phyloP scores from a whole-genome alignment of 2,888 invertebrate genomes.

The Drosophila acutilabella region DNA sequence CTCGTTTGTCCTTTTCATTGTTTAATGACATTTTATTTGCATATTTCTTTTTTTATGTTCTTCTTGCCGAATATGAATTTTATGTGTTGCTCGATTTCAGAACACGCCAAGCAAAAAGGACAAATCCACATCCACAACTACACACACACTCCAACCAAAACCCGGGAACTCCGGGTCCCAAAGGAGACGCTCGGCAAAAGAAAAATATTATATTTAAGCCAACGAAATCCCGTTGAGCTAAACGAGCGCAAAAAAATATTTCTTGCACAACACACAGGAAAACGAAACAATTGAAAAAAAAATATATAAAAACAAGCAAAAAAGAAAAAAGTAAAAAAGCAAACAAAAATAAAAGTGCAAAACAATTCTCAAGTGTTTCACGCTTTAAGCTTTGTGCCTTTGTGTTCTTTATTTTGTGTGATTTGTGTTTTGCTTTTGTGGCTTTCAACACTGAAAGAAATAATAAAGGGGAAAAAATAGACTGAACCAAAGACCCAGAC shows the following conservation, averaged over 20 bases:
- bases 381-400: slow-evolving; percentile 73
- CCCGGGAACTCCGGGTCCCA: slow-evolving; percentile 19
- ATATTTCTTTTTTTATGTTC: slow-evolving; percentile 62
- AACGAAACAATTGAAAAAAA: slow-evolving; percentile 19
- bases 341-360: slow-evolving; percentile 61
- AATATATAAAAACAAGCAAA: slow-evolving; percentile 14
- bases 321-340: slow-evolving; percentile 3
- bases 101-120: slow-evolving; percentile 47
- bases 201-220: slow-evolving; percentile 36
- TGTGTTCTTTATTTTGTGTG: slow-evolving; percentile 55
- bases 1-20: slow-evolving; percentile 67
- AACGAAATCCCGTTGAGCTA: slow-evolving; percentile 57
- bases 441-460: slow-evolving; percentile 28
- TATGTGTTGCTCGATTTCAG: slow-evolving; percentile 66
- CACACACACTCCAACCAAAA: slow-evolving; percentile 20
- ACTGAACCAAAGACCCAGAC: not conserved
- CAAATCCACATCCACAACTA: slow-evolving; percentile 32
- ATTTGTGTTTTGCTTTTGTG: slow-evolving; percentile 30
- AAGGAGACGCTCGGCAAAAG: slow-evolving; percentile 36
- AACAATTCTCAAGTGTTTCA: slow-evolving; percentile 79
- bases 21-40: slow-evolving; percentile 78
- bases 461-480: slow-evolving; percentile 12
- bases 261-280: slow-evolving; percentile 10
- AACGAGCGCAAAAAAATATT: slow-evolving; percentile 59
- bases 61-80: slow-evolving; percentile 59